Evolutionary conservation across 1,140 invertebrate species (phyloP).

Genomic region (Conus betulinus): DNA sequence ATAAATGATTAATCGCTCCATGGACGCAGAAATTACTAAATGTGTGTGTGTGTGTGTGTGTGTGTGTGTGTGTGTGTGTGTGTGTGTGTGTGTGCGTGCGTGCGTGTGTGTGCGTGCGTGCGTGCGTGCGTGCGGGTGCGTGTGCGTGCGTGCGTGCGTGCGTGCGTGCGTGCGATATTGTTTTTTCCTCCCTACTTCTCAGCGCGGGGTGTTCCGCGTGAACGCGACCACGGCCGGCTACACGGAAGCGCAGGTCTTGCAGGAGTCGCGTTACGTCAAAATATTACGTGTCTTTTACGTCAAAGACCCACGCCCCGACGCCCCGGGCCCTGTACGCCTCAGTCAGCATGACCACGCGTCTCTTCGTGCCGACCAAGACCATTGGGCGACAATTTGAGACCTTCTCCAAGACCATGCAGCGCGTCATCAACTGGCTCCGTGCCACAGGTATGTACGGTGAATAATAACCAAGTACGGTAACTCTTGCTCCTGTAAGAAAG

Average conservation of each 20-base stretch:
- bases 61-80: no score
- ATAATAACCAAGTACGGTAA: no score
- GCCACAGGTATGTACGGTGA: constrained; percentile 38
- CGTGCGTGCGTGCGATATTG: no score
- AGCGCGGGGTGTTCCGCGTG: background rate
- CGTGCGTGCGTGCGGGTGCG: no score
- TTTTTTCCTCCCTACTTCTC: background rate
- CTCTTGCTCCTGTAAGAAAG: no score
- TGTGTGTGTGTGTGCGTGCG: no score
- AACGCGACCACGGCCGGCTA: constrained; percentile 23
- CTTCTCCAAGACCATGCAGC: constrained; percentile 53
- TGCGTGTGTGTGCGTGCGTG: no score
- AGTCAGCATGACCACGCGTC: constrained; percentile 38
- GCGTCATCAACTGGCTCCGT: constrained; percentile 48
- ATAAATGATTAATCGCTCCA: no score
- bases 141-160: no score
- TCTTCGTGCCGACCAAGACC: constrained; percentile 46
- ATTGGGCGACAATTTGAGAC: constrained; percentile 42
- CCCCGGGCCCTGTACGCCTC: constrained; percentile 22
- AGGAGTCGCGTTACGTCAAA: constrained; percentile 51
- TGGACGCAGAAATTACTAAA: no score
- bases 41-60: no score
- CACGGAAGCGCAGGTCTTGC: constrained; percentile 11
- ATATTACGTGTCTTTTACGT: constrained; percentile 52
- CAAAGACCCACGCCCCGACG: constrained; percentile 41